Evolutionary conservation across 2,113 vertebrate species (phyloP).

Genomic region (Megaptera novaeangliae): DNA sequence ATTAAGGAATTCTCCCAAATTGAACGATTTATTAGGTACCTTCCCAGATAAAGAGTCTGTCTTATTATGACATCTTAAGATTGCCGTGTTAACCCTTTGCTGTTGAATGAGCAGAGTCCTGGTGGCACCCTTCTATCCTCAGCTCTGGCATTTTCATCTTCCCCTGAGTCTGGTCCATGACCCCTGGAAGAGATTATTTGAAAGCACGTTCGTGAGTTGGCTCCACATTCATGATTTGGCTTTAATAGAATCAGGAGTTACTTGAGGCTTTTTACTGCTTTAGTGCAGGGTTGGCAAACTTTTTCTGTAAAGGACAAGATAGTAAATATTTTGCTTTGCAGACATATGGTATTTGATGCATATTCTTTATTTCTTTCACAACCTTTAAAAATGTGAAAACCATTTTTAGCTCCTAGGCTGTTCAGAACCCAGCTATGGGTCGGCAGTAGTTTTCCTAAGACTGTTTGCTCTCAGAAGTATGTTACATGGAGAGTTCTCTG

Average conservation of each 20-base stretch:
- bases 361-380: neutral
- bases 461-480: neutral
- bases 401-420: neutral
- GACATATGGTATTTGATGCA: neutral
- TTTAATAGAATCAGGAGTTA: neutral
- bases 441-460: neutral
- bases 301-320: constrained; percentile 1
- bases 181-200: neutral
- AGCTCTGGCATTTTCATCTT: neutral
- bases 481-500: neutral
- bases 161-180: neutral
- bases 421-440: neutral
- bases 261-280: neutral
- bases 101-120: neutral
- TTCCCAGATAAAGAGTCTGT: neutral
- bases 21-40: neutral
- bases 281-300: neutral
- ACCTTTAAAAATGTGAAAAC: neutral
- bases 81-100: neutral
- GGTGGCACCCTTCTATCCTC: neutral
- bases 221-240: neutral
- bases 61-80: neutral
- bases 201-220: neutral
- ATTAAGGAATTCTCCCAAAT: constrained; percentile 3
- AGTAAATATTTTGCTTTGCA: neutral